phyloP scores from a whole-genome alignment of 2,888 invertebrate genomes.

The Synanthedon andrenaeformis region DNA sequence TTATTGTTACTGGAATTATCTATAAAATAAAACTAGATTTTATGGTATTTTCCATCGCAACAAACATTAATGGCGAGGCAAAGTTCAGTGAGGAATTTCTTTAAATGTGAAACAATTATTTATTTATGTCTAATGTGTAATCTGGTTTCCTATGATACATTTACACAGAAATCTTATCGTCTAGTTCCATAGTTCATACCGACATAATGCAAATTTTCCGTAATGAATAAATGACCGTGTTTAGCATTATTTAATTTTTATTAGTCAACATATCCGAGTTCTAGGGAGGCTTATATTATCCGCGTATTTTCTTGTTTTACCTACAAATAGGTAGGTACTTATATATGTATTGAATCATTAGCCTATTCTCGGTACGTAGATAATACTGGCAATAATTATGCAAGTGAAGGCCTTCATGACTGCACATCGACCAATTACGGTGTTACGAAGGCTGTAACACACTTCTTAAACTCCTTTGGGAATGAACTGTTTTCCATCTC shows the following conservation, averaged over 20 bases:
- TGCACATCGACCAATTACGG: slow-evolving; percentile 23
- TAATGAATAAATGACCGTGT: no score
- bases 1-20: no score
- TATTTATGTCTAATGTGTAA: neutral
- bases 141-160: neutral
- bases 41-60: no score
- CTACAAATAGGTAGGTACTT: slow-evolving; percentile 2
- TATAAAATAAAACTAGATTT: no score
- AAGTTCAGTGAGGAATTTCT: neutral
- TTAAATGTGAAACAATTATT: neutral
- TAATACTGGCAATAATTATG: slow-evolving; percentile 21
- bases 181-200: no score
- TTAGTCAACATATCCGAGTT: neutral
- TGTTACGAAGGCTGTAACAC: slow-evolving; percentile 24
- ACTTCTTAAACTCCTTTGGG: neutral
- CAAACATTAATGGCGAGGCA: no score
- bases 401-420: slow-evolving; percentile 23
- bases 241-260: neutral
- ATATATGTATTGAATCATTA: slow-evolving; percentile 19
- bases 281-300: neutral
- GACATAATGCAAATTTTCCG: neutral
- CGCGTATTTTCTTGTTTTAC: neutral
- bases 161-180: neutral
- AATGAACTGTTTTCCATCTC: neutral
- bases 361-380: slow-evolving; percentile 9